A percentile compares a stretch with the other conserved stretches of the same genome.
These are phyloP conservation scores for Dryas iulia DNA, from an alignment of 1,140 invertebrate species.

Conservation along the genomic window DNA sequence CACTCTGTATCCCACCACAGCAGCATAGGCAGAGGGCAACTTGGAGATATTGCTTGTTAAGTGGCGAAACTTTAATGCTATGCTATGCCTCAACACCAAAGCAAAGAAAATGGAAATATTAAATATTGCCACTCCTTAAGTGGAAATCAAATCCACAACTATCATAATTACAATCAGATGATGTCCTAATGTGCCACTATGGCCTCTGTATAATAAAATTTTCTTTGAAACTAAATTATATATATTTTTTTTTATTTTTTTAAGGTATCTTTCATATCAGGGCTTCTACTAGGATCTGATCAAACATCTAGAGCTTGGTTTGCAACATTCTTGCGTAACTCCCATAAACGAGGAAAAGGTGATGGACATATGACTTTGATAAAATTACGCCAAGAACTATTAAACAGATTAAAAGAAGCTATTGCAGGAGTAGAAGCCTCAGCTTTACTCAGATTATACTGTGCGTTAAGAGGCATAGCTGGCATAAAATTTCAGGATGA, in stretches of 20 bases:
- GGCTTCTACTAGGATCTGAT: slow-evolving; percentile 94
- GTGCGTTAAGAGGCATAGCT: slow-evolving; percentile 95
- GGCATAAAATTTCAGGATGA: slow-evolving; percentile 96
- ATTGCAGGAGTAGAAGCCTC: slow-evolving; percentile 70
- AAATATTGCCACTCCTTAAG: no score
- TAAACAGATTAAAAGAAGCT: slow-evolving; percentile 81
- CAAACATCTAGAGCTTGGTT: slow-evolving; percentile 95
- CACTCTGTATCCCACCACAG: no score
- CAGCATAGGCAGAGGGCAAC: no score
- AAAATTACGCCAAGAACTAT: slow-evolving; percentile 88
- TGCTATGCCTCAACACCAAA: no score
- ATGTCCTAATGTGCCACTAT: no score
- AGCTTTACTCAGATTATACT: slow-evolving; percentile 86
- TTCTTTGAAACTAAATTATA: no score
- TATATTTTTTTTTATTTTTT: slow-evolving; percentile 27
- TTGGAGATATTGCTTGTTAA: no score
- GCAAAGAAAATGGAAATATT: no score
- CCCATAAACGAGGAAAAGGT: slow-evolving; percentile 91
- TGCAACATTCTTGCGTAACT: slow-evolving; percentile 92
- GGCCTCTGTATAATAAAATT: no score
- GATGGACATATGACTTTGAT: slow-evolving; percentile 88
- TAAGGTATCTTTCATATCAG: slow-evolving; percentile 93
- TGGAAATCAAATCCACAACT: no score
- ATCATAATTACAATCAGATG: no score
- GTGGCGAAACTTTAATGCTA: no score